Conservation (phyloP, 2,797 vertebrate species). For the Aeoliscus strigatus region DNA sequence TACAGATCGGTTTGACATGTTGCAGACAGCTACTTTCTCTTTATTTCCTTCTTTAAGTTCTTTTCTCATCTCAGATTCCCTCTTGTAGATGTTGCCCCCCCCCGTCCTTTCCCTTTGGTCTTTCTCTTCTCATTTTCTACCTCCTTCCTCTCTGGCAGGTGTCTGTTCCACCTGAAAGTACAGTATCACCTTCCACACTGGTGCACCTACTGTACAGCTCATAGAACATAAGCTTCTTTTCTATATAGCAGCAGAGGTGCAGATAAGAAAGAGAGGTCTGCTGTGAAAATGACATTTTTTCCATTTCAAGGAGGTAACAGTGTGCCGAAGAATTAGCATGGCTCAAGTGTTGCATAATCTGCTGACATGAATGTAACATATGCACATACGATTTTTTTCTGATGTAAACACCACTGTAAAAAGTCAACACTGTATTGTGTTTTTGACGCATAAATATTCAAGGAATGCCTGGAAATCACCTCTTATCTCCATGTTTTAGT, state of each 20-base stretch:
- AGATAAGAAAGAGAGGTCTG: slow-evolving; percentile 58
- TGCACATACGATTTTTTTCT: slow-evolving; percentile 24
- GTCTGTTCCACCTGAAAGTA: slow-evolving; percentile 43
- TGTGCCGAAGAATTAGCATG: slow-evolving; percentile 49
- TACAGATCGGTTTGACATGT: slow-evolving; percentile 34
- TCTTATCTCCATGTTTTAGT: slow-evolving; percentile 23
- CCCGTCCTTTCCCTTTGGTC: neutral
- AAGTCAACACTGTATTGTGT: slow-evolving; percentile 19
- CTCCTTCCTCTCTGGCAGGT: slow-evolving; percentile 22
- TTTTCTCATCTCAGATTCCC: slow-evolving; percentile 6
- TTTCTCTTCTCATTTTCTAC: neutral
- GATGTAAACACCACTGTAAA: neutral
- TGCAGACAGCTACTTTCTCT: slow-evolving; percentile 37
- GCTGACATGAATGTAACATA: slow-evolving; percentile 35
- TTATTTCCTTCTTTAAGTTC: slow-evolving; percentile 10
- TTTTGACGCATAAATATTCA: slow-evolving; percentile 33
- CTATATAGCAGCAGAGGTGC: slow-evolving; percentile 51
- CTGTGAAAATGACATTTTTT: slow-evolving; percentile 50
- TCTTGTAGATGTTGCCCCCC: slow-evolving; percentile 3
- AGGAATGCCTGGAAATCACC: slow-evolving; percentile 21
- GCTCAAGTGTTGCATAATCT: slow-evolving; percentile 58
- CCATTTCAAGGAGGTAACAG: slow-evolving; percentile 26
- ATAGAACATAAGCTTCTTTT: slow-evolving; percentile 57
- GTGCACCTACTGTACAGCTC: slow-evolving; percentile 25
- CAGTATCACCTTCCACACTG: slow-evolving; percentile 56